Evolutionary conservation across 2,113 vertebrate species (phyloP), one percentile per base, ranked within the genome.

Genomic region (Halcyon senegalensis): DNA sequence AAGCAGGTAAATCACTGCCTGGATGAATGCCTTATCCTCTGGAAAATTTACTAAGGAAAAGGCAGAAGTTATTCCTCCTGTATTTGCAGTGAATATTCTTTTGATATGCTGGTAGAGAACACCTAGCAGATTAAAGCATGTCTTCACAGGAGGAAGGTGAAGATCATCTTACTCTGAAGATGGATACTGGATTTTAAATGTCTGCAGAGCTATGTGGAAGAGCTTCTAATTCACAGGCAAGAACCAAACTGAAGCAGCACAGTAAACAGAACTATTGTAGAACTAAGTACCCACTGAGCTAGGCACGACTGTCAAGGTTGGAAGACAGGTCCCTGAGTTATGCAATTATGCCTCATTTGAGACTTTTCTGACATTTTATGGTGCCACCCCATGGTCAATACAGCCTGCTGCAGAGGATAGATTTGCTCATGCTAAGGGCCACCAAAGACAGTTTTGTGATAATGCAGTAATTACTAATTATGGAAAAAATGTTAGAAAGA

Each of bases 291-390:
- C 30, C 82, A 69, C 60, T 76, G 83, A 90, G 27, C 23, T 66
- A 60, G 30, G 8, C 55, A 70, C 5, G 14, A 14, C 4, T 35
- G 19, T 20, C 50, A 33, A 79, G 7, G 53, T 18, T 72, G 21
- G 12, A n/a, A 73, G 27, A 27, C 13, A 11, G 39, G 44, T 2
- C 4, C 35, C 35, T 62, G 3, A 1, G 0, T n/a, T 43, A 43
- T 2, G 2, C 7, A 86, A 37, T 69, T 83, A 27, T n/a, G 33
- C 9, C 17, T 81, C 10, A 48, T 33, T 84, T 73, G 25, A 60
- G 16, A 43, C 17, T 46, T 63, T 43, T 39, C 35, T 80, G 39
- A 33, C 43, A 51, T 79, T 90, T 76, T 69, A 27, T 18, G 23
- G 28, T 72, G 58, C 37, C 51, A 33, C 1, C 8, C 5, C 7